Conservation (phyloP, 2,888 invertebrate species). For the Lingula anatina region DNA sequence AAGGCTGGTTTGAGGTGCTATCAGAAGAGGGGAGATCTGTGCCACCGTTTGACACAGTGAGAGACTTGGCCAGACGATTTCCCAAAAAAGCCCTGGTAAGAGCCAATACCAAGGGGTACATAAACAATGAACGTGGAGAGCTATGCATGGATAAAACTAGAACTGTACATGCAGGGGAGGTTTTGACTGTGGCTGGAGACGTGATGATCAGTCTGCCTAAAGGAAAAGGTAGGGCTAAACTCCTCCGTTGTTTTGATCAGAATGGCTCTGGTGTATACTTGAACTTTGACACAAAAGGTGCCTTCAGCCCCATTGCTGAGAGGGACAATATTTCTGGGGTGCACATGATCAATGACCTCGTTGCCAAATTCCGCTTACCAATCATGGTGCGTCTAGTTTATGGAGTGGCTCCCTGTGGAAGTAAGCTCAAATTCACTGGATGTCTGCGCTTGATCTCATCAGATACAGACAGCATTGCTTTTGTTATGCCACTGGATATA, state of each 20-base stretch:
- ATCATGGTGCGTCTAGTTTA: slow-evolving; percentile 87
- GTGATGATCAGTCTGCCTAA: slow-evolving; percentile 22
- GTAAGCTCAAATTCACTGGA: slow-evolving; percentile 36
- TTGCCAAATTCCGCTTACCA: slow-evolving; percentile 79
- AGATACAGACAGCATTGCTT: slow-evolving; percentile 45
- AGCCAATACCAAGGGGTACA: slow-evolving; percentile 51
- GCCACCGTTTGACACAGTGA: slow-evolving; percentile 81
- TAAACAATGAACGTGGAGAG: slow-evolving; percentile 33
- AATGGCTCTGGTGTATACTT: slow-evolving; percentile 79
- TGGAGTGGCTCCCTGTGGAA: slow-evolving; percentile 73
- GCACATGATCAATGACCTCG: slow-evolving; percentile 81
- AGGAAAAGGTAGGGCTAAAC: slow-evolving; percentile 47
- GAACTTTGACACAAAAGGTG: slow-evolving; percentile 80
- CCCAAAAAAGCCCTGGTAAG: slow-evolving; percentile 66
- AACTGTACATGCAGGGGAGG: slow-evolving; percentile 36
- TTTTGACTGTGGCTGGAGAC: slow-evolving; percentile 40
- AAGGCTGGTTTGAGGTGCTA: slow-evolving; percentile 87
- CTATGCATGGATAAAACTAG: slow-evolving; percentile 29
- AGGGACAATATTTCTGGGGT: slow-evolving; percentile 93
- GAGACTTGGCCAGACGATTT: slow-evolving; percentile 64
- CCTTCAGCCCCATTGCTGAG: slow-evolving; percentile 86
- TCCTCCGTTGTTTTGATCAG: slow-evolving; percentile 79
- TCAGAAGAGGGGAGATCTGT: slow-evolving; percentile 91
- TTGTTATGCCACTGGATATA: slow-evolving; percentile 41
- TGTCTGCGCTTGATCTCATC: slow-evolving; percentile 42